These are phyloP conservation scores for Lochmaea crataegi DNA, from an alignment of 2,888 invertebrate species.

Conservation along the genomic window DNA sequence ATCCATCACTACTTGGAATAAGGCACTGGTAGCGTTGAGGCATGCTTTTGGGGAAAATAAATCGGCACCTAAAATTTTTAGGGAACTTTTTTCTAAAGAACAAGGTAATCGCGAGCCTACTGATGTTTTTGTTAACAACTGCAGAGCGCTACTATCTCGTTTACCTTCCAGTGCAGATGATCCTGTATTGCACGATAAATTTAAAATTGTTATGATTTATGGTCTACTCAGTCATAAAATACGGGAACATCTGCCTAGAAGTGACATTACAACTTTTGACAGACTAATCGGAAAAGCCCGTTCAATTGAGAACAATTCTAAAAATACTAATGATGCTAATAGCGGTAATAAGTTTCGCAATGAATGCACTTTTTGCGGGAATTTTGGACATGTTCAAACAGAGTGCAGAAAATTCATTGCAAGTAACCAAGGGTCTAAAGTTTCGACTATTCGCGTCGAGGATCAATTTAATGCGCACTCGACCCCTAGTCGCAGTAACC, in stretches of 20 bases:
- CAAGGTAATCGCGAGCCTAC: slow-evolving; percentile 9
- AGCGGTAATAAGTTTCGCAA: slow-evolving; percentile 14
- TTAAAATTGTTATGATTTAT: slow-evolving; percentile 25
- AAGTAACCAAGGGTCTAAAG: slow-evolving; percentile 4
- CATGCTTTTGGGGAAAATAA: slow-evolving; percentile 41
- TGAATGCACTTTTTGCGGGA: slow-evolving; percentile 19
- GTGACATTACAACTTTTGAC: slow-evolving; percentile 13
- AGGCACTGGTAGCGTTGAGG: slow-evolving; percentile 35
- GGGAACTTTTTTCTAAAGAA: slow-evolving; percentile 25
- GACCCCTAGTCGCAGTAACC: slow-evolving; percentile 9
- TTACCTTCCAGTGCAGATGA: slow-evolving; percentile 11
- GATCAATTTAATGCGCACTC: not conserved
- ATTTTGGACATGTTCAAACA: slow-evolving; percentile 31
- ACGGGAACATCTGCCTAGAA: slow-evolving; percentile 15
- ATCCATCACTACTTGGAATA: slow-evolving; percentile 35
- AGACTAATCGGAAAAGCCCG: slow-evolving; percentile 24
- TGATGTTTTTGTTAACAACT: slow-evolving; percentile 27
- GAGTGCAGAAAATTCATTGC: slow-evolving; percentile 25
- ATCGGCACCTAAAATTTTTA: slow-evolving; percentile 24
- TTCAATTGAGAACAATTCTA: slow-evolving; percentile 18
- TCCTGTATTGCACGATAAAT: slow-evolving; percentile 21
- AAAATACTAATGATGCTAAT: not conserved
- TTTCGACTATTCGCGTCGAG: too few species aligned
- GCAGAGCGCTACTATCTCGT: slow-evolving; percentile 19
- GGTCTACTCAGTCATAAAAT: slow-evolving; percentile 9